Percentiles rank a stretch among this genome's conserved stretches.
These are phyloP conservation scores for Falcunculus frontatus DNA, from an alignment of 2,113 vertebrate species.

Conservation along the genomic window DNA sequence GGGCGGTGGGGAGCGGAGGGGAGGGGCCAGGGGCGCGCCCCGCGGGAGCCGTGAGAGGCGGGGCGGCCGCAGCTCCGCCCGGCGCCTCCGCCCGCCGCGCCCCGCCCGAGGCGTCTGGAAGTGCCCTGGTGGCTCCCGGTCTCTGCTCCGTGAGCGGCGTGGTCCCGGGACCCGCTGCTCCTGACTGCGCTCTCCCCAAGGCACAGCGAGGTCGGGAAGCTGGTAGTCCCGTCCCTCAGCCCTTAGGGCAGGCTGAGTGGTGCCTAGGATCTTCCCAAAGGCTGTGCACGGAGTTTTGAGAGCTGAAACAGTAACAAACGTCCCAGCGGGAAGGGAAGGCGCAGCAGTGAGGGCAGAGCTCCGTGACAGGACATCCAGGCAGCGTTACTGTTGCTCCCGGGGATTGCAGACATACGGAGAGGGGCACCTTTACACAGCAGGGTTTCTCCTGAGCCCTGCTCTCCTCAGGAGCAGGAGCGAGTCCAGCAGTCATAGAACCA, in stretches of 20 bases:
- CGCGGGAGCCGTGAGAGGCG: background rate
- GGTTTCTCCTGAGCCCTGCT: background rate
- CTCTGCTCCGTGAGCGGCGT: accelerated
- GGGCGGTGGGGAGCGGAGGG: background rate
- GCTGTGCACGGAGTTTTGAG: accelerated
- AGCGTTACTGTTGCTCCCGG: background rate
- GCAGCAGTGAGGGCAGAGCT: accelerated
- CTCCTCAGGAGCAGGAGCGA: background rate
- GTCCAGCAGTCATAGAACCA: too few species aligned
- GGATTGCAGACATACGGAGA: accelerated
- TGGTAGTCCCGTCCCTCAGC: background rate
- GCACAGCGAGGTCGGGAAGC: background rate
- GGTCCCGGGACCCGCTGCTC: accelerated
- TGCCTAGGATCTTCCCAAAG: accelerated
- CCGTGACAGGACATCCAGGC: accelerated
- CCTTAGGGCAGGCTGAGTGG: background rate
- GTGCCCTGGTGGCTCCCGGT: accelerated
- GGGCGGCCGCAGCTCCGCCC: background rate
- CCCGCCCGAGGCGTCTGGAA: background rate
- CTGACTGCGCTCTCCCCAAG: accelerated
- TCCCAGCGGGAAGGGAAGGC: background rate
- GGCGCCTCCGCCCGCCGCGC: background rate
- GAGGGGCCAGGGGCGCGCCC: background rate
- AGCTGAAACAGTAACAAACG: background rate
- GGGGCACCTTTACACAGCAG: background rate